Base-by-base conservation (phyloP, 2,797 vertebrate genomes). In the Pempheris klunzingeri region DNA sequence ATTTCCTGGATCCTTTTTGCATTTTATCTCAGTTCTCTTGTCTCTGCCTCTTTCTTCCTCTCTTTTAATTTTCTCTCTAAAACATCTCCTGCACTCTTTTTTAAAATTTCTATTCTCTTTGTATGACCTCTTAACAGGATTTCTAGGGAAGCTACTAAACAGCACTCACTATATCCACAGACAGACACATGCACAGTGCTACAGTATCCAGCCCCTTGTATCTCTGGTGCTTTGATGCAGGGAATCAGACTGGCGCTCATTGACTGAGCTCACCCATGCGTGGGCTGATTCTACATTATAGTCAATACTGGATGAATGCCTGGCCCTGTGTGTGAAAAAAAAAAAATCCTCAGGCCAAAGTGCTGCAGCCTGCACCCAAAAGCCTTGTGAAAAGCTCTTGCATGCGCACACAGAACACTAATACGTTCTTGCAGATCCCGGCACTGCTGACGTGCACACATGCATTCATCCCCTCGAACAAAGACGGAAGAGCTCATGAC, bases 261-360 rank as follows among this genome's bases (percentile, higher is more conserved):
- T 90, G 91, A 92, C 87, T 77, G 88, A 71, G 80, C 78, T 82
- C 85, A 66, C 81, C 78, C 87, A 88, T 84, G 90, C 78, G 81
- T 88, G 81, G 82, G 85, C 63, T 83, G 82, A 89, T 85, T 91
- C 82, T 80, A 80, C 86, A 88, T 84, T 84, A 74, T 74, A 84
- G 87, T 91, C 87, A 70, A 85, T 89, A 84, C 80, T 85, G 89
- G 78, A 88, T 88, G 88, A 90, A 90, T 73, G 83, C 82, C 83
- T 77, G 74, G 63, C 80, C 38, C 81, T 61, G 82, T 82, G 81
- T 87, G 81, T 77, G 77, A 22, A 64, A 64, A 77, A 77, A n/a
- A n/a, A n/a, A 64, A 85, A 79, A 79, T 77, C 84, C 78, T 68
- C 60, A 20, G 77, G 80, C 82, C 66, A 85, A 66, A 85, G 79